These are phyloP conservation scores for Phymorhynchus buccinoides DNA, from an alignment of 1,140 invertebrate genomes.

Conservation along the genomic window DNA sequence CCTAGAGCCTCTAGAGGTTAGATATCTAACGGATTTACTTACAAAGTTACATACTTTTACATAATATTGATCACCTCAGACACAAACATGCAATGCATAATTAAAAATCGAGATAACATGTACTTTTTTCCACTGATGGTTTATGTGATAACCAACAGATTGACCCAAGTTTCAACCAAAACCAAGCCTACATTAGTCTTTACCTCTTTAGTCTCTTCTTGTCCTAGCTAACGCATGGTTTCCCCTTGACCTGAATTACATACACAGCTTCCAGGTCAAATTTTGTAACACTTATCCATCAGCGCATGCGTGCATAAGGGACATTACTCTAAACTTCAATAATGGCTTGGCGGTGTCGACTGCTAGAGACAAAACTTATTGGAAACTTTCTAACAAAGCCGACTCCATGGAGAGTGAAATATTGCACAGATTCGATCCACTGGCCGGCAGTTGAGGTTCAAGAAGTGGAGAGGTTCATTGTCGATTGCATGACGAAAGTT, in stretches of 20 bases:
- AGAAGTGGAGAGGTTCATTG: conserved; percentile 41
- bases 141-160: neutral
- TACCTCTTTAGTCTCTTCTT: neutral
- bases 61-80: too few species aligned
- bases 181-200: neutral
- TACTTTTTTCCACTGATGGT: neutral
- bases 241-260: conserved; percentile 12
- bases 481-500: conserved; percentile 64
- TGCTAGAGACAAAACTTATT: neutral
- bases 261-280: neutral
- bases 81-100: neutral
- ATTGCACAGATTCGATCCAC: neutral
- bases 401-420: neutral
- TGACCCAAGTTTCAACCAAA: neutral
- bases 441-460: conserved; percentile 19
- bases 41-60: too few species aligned
- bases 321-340: neutral
- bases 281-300: neutral
- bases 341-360: conserved; percentile 21
- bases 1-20: too few species aligned
- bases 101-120: neutral
- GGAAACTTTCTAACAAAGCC: neutral
- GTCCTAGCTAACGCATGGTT: neutral
- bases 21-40: too few species aligned
- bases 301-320: conserved; percentile 18